phyloP scores from a whole-genome alignment of 2,797 vertebrate genomes.

The Falco berigora region DNA sequence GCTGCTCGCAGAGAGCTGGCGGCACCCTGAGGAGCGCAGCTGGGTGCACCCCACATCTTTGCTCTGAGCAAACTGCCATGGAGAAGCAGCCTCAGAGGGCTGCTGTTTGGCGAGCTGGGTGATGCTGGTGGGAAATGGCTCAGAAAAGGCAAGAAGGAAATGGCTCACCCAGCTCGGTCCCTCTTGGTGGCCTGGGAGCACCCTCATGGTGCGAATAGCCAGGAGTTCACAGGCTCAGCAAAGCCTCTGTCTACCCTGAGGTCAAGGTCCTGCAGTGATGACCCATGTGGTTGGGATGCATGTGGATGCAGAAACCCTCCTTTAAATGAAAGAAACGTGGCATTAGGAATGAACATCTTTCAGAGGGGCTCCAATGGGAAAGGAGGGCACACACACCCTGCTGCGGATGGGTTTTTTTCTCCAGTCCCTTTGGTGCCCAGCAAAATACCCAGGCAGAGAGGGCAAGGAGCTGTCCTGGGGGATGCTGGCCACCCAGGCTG shows the following conservation, averaged over 20 bases:
- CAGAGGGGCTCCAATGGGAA: background rate
- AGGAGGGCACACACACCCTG: background rate
- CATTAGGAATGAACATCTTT: background rate
- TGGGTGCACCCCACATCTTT: accelerated
- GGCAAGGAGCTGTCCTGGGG: background rate
- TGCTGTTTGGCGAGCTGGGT: background rate
- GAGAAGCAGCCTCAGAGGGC: background rate
- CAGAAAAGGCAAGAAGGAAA: background rate
- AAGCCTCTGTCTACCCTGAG: background rate
- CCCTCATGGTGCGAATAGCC: accelerated
- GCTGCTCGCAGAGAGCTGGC: background rate
- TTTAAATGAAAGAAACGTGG: background rate
- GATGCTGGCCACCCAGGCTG: background rate
- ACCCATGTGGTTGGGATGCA: background rate
- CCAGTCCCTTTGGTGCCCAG: background rate
- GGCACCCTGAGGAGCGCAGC: accelerated
- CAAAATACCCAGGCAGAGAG: background rate
- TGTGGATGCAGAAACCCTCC: background rate
- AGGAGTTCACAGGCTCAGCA: background rate
- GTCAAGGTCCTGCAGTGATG: background rate
- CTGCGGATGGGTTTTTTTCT: background rate
- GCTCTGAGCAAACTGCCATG: accelerated
- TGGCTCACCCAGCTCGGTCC: background rate
- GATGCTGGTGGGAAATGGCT: background rate
- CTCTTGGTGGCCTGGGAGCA: background rate